A percentile compares a stretch with the other conserved stretches of the same genome.
These are phyloP conservation scores for Enteromius afrohamiltoni DNA, from an alignment of 2,797 vertebrate genomes.

Conservation along the genomic window DNA sequence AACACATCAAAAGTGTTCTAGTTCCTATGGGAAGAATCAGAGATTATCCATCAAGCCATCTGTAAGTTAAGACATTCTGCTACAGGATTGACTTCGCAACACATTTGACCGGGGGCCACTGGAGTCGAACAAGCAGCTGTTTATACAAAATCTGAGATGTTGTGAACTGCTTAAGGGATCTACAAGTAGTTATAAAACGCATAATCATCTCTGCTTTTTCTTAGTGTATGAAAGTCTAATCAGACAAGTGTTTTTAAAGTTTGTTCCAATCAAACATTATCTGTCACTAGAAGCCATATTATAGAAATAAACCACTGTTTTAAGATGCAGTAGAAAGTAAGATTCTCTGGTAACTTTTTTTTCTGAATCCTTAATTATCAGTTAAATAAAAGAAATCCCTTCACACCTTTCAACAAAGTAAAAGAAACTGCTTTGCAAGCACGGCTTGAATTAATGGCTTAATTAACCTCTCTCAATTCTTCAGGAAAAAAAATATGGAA, in stretches of 20 bases:
- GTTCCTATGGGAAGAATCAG: constrained; percentile 23
- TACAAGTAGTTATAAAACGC: constrained; percentile 15
- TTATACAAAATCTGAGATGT: constrained; percentile 50
- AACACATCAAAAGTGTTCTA: constrained; percentile 37
- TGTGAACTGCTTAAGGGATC: constrained; percentile 22
- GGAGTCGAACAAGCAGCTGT: constrained; percentile 60
- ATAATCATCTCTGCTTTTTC: neutral
- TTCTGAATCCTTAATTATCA: neutral
- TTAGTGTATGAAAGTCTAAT: neutral
- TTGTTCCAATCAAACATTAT: neutral
- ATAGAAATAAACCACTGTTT: neutral
- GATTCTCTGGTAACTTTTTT: neutral
- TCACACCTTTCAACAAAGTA: neutral
- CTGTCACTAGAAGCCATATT: neutral
- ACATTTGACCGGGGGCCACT: constrained; percentile 58
- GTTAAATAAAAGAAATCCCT: neutral
- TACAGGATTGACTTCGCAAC: constrained; percentile 38
- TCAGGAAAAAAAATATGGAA: neutral
- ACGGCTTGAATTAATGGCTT: neutral
- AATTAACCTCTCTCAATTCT: neutral
- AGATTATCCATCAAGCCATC: constrained; percentile 44
- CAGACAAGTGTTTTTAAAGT: neutral
- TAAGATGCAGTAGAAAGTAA: neutral
- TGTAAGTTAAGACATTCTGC: constrained; percentile 21
- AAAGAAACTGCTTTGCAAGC: neutral